Evolutionary conservation across 2,113 vertebrate genomes (phyloP).

Genomic region (Colius striatus): DNA sequence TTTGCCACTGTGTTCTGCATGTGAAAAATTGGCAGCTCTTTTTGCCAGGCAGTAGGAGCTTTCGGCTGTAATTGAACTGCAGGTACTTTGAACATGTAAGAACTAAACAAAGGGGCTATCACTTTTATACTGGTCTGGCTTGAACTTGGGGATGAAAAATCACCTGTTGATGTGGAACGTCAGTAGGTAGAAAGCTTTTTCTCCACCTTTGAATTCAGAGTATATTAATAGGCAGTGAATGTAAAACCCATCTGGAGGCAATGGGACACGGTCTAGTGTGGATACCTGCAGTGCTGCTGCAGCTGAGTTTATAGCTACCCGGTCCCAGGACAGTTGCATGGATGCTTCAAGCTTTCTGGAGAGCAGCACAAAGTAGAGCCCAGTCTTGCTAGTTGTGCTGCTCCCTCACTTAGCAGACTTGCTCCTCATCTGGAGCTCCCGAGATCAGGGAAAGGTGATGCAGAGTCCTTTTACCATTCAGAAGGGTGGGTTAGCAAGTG

Average conservation of each 20-base stretch:
- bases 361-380: not conserved
- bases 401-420: not conserved
- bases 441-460: accelerated
- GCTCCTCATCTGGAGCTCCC: not conserved
- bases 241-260: not conserved
- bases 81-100: not conserved
- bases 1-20: not conserved
- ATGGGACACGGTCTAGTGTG: not conserved
- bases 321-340: not conserved
- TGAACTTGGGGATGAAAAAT: not conserved
- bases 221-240: not conserved
- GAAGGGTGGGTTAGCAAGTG: not conserved
- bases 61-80: not conserved
- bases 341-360: not conserved
- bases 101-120: not conserved
- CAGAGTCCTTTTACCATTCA: not conserved
- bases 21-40: not conserved
- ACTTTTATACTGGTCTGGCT: not conserved
- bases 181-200: not conserved
- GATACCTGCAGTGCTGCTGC: not conserved
- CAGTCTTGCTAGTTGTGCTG: not conserved
- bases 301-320: not conserved
- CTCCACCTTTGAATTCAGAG: not conserved
- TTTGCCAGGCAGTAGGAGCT: not conserved
- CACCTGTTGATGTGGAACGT: not conserved